These are phyloP conservation scores for Morone saxatilis DNA, from an alignment of 2,113 vertebrate genomes.

Conservation along the genomic window DNA sequence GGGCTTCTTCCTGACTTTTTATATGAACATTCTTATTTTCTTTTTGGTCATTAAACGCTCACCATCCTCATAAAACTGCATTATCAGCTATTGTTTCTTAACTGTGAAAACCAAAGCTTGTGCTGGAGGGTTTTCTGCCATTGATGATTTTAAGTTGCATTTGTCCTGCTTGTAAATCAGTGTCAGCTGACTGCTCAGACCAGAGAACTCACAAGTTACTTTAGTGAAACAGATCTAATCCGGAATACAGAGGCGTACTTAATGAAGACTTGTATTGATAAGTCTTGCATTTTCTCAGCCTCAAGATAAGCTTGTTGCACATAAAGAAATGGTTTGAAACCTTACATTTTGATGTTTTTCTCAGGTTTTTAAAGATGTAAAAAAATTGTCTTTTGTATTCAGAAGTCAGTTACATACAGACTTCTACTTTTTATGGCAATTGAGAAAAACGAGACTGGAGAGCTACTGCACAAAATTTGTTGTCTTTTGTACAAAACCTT, in stretches of 20 bases:
- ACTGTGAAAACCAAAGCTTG: background rate
- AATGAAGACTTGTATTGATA: background rate
- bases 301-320: background rate
- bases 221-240: constrained; percentile 15
- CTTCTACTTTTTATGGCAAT: background rate
- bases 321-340: background rate
- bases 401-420: background rate
- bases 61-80: background rate
- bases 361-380: background rate
- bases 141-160: background rate
- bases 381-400: background rate
- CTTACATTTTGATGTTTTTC: background rate
- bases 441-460: background rate
- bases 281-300: background rate
- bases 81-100: constrained; percentile 1
- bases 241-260: background rate
- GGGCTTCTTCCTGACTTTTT: background rate
- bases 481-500: background rate
- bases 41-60: constrained; percentile 20
- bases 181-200: constrained; percentile 24
- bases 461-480: background rate
- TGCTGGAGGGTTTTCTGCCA: background rate
- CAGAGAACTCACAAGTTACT: background rate
- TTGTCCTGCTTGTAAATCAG: constrained; percentile 11
- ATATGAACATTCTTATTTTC: constrained; percentile 16